Base-by-base conservation (phyloP, 2,113 vertebrate species). In the Hiodon tergisus region DNA sequence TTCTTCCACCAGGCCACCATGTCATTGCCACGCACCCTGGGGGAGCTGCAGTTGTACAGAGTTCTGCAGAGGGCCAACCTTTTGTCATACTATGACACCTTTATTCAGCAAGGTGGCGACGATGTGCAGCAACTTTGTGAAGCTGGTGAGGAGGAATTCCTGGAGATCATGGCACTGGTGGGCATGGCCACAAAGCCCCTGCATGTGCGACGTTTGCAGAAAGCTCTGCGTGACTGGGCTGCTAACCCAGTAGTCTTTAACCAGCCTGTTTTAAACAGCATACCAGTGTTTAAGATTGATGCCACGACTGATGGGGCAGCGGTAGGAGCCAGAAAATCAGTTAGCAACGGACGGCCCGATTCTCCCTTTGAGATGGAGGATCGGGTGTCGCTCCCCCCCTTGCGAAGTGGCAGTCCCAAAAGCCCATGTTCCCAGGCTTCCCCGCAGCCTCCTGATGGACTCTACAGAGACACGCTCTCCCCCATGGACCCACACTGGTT, bases 181-280 rank as follows among this genome's bases (percentile, higher is more conserved):
- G 97, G 97, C 87, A 99, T 99, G 97, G 97, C 96, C 81, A 98
- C 95, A 76, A 99, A 99, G 78, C 97, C 97, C 5, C 91, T 99
- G 83, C 97, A 98, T 31, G 96, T 98, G 83, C 94, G 97, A 51
- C 93, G 97, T 80, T 88, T 99, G 69, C 97, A 99, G 85, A 99
- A 99, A 83, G 95, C 95, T 57, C 87, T 99, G 68, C 91, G 95
- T 1, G 97, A 99, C 79, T 98, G 97, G 97, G 95, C 95, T 0
- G 93, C 95, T 54, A 98, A 98, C 82, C 96, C 97, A 0, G 89
- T 93, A 74, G 89, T 97, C 72, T 98, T 98, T 85, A 97, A 91
- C 85, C 96, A 98, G 87, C 95, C 95, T 0, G 89, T 96, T 0
- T 89, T 93, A 1, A 93, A 92, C 79, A 94, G 94, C 83, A 94